These are phyloP conservation scores for Eleginops maclovinus DNA, from an alignment of 2,113 vertebrate species.

Conservation along the genomic window DNA sequence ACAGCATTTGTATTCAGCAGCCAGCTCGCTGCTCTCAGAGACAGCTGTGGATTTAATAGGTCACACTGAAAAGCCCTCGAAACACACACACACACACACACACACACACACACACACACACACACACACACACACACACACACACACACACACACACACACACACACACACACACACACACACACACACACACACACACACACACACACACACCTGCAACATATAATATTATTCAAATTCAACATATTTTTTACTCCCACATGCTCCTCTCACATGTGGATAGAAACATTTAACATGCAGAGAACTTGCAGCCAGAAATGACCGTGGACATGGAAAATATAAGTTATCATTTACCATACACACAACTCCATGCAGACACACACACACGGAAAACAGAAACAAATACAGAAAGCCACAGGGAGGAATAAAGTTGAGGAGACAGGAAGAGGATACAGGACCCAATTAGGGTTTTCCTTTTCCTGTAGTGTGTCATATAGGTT, in stretches of 20 bases:
- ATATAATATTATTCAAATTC: no score
- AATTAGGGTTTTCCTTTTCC: no score
- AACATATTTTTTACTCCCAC: no score
- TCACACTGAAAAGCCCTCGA: conserved; percentile 8
- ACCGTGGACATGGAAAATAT: not conserved
- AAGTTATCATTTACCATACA: not conserved
- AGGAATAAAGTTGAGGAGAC: no score
- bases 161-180: not conserved
- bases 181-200: not conserved
- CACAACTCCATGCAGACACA: not conserved
- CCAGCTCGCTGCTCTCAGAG: conserved; percentile 42
- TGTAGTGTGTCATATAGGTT: no score
- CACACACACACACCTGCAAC: no score
- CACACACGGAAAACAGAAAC: no score
- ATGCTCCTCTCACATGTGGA: no score
- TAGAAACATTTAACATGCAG: not conserved
- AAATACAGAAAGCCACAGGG: no score
- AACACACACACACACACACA: not conserved
- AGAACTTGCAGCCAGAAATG: not conserved
- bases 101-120: conserved; percentile 4
- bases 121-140: not conserved
- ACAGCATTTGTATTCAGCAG: conserved; percentile 59
- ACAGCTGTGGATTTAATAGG: conserved; percentile 51
- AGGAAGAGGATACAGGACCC: no score
- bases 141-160: conserved; percentile 5